phyloP scores from a whole-genome alignment of 1,140 invertebrate species.

The Macrocentrus cingulum region DNA sequence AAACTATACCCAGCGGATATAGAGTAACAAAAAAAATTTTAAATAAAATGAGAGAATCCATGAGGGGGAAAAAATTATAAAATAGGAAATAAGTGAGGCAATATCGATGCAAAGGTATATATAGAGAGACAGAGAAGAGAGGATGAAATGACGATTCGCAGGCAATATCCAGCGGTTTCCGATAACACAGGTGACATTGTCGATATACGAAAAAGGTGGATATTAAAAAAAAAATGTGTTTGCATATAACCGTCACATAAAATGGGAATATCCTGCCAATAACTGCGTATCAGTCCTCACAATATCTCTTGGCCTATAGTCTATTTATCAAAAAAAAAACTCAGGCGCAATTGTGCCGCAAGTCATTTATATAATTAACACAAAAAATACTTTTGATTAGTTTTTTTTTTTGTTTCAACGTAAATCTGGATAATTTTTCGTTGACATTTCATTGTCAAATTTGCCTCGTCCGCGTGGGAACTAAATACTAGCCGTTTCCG shows the following conservation, averaged over 20 bases:
- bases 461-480: too few species aligned
- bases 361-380: neutral
- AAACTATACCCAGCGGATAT: too few species aligned
- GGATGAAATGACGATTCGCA: slow-evolving; percentile 20
- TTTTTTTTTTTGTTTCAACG: too few species aligned
- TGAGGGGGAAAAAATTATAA: neutral
- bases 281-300: slow-evolving; percentile 21
- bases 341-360: neutral
- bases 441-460: too few species aligned
- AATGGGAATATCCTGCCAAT: slow-evolving; percentile 25
- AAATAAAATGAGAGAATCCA: too few species aligned
- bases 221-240: slow-evolving; percentile 19
- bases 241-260: slow-evolving; percentile 16
- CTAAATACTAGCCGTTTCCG: too few species aligned
- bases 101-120: slow-evolving; percentile 2
- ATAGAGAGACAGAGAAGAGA: slow-evolving; percentile 5
- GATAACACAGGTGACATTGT: slow-evolving; percentile 18
- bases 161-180: slow-evolving; percentile 20
- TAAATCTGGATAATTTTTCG: too few species aligned
- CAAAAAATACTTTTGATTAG: too few species aligned
- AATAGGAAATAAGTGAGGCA: slow-evolving; percentile 15
- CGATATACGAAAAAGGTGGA: neutral
- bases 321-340: neutral
- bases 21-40: too few species aligned
- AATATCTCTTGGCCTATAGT: slow-evolving; percentile 13